Conservation (phyloP, 2,888 invertebrate species). For the Cylindroiulus punctatus region DNA sequence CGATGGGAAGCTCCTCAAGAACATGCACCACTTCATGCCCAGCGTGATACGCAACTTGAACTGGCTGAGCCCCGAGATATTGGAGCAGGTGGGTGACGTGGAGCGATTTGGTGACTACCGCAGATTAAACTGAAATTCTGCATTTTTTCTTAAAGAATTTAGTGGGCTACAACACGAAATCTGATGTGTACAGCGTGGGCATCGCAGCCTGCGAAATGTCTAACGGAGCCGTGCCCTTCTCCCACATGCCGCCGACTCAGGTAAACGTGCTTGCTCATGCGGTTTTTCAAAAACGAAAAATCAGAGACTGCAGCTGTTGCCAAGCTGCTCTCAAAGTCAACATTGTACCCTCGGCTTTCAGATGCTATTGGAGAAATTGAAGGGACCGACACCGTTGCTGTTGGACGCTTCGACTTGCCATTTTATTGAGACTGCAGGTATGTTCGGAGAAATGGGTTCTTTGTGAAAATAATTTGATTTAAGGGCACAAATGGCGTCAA, state of each 20-base stretch:
- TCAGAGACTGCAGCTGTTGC: too few relatives aligned
- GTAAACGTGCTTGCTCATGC: conserved; percentile 58
- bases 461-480: too few relatives aligned
- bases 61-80: conserved; percentile 91
- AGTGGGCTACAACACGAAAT: conserved; percentile 86
- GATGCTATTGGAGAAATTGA: conserved; percentile 89
- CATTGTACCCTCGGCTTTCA: conserved; percentile 67
- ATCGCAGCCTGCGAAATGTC: conserved; percentile 87
- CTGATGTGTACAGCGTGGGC: conserved; percentile 91
- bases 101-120: too few relatives aligned
- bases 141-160: conserved; percentile 72
- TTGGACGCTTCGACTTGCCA: conserved; percentile 53
- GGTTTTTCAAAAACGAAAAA: background rate
- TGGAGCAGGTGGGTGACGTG: conserved; percentile 76
- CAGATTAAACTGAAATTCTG: too few relatives aligned
- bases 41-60: conserved; percentile 78
- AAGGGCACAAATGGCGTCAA: too few relatives aligned
- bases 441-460: conserved; percentile 59
- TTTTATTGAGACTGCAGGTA: conserved; percentile 60
- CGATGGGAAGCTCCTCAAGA: conserved; percentile 76
- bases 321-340: too few relatives aligned
- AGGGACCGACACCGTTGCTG: conserved; percentile 69
- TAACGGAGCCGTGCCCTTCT: conserved; percentile 89
- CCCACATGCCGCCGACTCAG: conserved; percentile 81
- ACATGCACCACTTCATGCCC: conserved; percentile 80